Percentiles rank a stretch among this genome's conserved stretches.
Evolutionary conservation across 2,888 invertebrate genomes (phyloP).

Genomic region (Hypena proboscidalis): DNA sequence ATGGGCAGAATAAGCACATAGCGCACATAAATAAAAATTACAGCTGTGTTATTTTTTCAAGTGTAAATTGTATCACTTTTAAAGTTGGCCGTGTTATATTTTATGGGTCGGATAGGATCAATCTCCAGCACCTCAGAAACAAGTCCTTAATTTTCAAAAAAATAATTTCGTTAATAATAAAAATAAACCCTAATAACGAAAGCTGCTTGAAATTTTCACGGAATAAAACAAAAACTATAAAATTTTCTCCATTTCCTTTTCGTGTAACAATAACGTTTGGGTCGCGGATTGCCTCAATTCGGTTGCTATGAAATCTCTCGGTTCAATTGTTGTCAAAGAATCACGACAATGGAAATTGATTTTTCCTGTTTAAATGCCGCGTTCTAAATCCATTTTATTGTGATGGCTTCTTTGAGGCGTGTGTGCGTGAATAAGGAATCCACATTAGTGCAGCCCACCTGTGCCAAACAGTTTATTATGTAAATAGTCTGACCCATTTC

Average conservation of each 20-base stretch:
- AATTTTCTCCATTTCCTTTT: constrained; percentile 6
- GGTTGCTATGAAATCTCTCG: constrained; percentile 25
- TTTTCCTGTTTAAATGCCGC: constrained; percentile 25
- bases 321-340: constrained; percentile 18
- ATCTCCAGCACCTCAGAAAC: no score
- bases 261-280: constrained; percentile 16
- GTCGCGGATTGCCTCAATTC: constrained; percentile 4
- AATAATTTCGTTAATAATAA: no score
- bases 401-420: background rate
- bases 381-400: constrained; percentile 4
- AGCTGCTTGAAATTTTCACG: no score
- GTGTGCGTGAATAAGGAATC: constrained; percentile 1
- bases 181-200: no score
- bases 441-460: constrained; percentile 4
- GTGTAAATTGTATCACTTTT: no score
- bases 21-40: no score
- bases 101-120: no score
- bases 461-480: background rate
- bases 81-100: no score
- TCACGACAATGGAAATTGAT: constrained; percentile 20
- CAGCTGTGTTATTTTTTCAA: no score
- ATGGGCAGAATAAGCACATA: no score
- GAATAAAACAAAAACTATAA: constrained; percentile 10
- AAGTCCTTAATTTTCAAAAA: no score
- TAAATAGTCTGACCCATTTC: constrained; percentile 1